Evolutionary conservation across 2,113 vertebrate genomes (phyloP), one percentile per base, ranked within the genome.

Genomic region (Mesocricetus auratus): DNA sequence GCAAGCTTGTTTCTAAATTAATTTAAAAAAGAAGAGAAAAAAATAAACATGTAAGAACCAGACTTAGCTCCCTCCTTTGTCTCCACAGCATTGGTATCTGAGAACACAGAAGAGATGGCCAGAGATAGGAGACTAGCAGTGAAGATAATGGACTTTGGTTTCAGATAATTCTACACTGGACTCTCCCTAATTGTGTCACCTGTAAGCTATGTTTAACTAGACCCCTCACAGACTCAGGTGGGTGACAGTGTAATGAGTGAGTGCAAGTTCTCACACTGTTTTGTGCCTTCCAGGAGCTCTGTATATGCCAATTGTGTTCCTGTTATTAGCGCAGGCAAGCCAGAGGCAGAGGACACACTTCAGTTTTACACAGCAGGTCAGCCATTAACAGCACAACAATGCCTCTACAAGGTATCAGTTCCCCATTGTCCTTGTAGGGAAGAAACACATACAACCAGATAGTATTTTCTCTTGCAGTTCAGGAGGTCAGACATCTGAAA

Each of bases 401-500:
- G 6, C 36, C 45, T 5, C 53, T 6, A 60, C 39, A 39, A 16
- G 45, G 2, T 31, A 47, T 21, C 53, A n/a, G 3, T 86, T 75
- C 82, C 33, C 82, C n/a, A 31, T 56, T 69, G 62, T 39, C 21
- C 36, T 22, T 88, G 1, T 31, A 90, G 82, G 12, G 69, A 50
- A 24, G 19, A 81, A 81, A 4, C 17, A 53, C n/a, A 81, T 9
- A n/a, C 22, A n/a, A 47, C 11, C 53, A 58, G 50, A 24, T 2
- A 81, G 26, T 45, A 31, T 62, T 45, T 58, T 36, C 12, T 83
- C 5, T 3, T 19, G 68, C 0, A 71, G 36, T 81, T 90, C 26
- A 86, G 58, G 68, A 83, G 64, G 13, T 86, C 75, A 73, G 42
- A 94, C 68, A 16, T 94, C 39, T 85, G 42, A 90, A 81, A 64